Evolutionary conservation across 2,888 invertebrate genomes (phyloP).

Genomic region (Ditylenchus weischeri): DNA sequence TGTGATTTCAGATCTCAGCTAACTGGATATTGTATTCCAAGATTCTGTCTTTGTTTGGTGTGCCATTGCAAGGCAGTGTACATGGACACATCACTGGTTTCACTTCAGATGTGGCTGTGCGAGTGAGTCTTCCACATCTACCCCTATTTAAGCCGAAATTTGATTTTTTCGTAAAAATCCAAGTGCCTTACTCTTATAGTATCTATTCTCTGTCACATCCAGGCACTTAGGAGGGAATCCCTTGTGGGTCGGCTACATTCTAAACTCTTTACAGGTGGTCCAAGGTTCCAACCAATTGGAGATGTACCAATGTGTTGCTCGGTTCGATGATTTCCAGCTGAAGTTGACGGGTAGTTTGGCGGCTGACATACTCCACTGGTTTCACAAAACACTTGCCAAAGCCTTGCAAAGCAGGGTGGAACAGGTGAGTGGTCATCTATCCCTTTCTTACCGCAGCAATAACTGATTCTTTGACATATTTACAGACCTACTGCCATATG

Average conservation of each 20-base stretch:
- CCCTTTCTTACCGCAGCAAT: too few relatives aligned
- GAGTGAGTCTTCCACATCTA: conserved; percentile 28
- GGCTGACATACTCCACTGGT: conserved; percentile 49
- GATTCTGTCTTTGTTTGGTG: conserved; percentile 41
- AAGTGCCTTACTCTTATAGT: neutral
- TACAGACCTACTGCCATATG: conserved; percentile 48
- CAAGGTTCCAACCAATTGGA: conserved; percentile 38
- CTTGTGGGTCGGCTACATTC: too few relatives aligned
- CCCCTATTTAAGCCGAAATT: neutral
- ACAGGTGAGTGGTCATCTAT: conserved; percentile 32
- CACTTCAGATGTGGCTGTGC: conserved; percentile 49
- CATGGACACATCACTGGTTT: conserved; percentile 50
- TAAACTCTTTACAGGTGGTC: neutral
- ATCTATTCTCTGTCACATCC: too few relatives aligned
- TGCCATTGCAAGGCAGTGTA: conserved; percentile 48
- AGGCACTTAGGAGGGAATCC: too few relatives aligned
- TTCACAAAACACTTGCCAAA: conserved; percentile 45
- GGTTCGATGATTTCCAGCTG: conserved; percentile 32
- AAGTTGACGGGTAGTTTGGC: conserved; percentile 35
- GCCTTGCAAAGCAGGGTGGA: conserved; percentile 46
- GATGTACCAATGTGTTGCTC: conserved; percentile 50
- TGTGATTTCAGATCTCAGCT: conserved; percentile 37
- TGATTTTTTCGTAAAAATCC: neutral
- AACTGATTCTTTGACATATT: neutral
- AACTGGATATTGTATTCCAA: conserved; percentile 48